A percentile compares a stretch with the other conserved stretches of the same genome.
These are phyloP conservation scores for Pandemis cinnamomeana DNA, from an alignment of 2,888 invertebrate species.

Conservation along the genomic window DNA sequence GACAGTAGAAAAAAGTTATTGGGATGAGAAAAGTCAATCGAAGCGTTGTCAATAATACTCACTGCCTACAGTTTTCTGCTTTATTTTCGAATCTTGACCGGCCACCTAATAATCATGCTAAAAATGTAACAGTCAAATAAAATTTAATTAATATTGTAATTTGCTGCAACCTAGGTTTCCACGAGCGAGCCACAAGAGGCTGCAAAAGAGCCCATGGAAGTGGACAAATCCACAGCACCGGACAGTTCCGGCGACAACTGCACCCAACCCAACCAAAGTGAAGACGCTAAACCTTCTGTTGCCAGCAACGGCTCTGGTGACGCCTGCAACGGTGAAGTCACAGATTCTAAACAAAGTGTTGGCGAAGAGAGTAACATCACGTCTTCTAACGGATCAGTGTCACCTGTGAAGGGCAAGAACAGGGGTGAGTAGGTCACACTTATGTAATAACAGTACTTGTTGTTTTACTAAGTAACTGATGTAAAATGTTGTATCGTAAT, in stretches of 20 bases:
- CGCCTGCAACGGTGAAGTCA: slow-evolving; percentile 76
- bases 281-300: slow-evolving; percentile 56
- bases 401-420: slow-evolving; percentile 68
- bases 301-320: slow-evolving; percentile 59
- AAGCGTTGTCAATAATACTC: too few relatives aligned
- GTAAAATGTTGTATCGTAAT: background rate
- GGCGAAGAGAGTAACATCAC: slow-evolving; percentile 76
- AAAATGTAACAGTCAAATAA: background rate
- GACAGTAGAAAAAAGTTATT: too few relatives aligned
- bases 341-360: slow-evolving; percentile 72
- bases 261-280: slow-evolving; percentile 74
- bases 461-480: background rate
- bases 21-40: too few relatives aligned
- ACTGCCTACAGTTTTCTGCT: too few relatives aligned
- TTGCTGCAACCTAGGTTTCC: slow-evolving; percentile 63
- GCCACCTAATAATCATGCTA: background rate
- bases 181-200: slow-evolving; percentile 71
- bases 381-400: slow-evolving; percentile 82
- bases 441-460: background rate
- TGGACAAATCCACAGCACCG: slow-evolving; percentile 65
- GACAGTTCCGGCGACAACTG: slow-evolving; percentile 79
- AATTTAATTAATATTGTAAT: background rate
- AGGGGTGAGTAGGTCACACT: slow-evolving; percentile 59
- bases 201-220: slow-evolving; percentile 54
- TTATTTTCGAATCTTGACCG: too few relatives aligned